phyloP scores from a whole-genome alignment of 2,888 invertebrate genomes.

The Limenitis camilla region DNA sequence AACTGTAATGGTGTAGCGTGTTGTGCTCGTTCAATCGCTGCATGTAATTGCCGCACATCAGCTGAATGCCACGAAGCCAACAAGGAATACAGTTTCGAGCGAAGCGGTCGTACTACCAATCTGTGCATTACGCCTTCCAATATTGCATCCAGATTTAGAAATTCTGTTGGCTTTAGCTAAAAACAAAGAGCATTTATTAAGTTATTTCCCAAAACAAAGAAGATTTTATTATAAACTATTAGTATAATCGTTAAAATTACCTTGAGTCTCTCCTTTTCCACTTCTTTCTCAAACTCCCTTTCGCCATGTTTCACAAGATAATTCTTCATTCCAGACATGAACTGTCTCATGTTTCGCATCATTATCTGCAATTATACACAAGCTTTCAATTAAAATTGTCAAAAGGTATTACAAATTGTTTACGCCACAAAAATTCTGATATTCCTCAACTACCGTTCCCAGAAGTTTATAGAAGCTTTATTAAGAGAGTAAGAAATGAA shows the following conservation, averaged over 20 bases:
- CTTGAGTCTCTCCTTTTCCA: slow-evolving; percentile 88
- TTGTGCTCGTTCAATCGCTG: slow-evolving; percentile 80
- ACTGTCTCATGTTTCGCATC: slow-evolving; percentile 94
- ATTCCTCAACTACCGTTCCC: no score
- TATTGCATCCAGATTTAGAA: slow-evolving; percentile 95
- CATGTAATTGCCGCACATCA: slow-evolving; percentile 82
- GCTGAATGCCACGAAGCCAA: slow-evolving; percentile 92
- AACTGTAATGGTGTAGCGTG: slow-evolving; percentile 80
- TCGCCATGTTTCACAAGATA: slow-evolving; percentile 97
- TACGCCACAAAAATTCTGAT: no score
- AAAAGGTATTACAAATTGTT: neutral
- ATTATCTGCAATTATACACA: slow-evolving; percentile 71
- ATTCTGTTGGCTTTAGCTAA: slow-evolving; percentile 89
- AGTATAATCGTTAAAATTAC: slow-evolving; percentile 46
- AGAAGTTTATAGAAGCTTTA: no score
- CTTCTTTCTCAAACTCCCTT: slow-evolving; percentile 91
- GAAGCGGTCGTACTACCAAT: slow-evolving; percentile 89
- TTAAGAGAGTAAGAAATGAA: no score
- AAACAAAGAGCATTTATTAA: slow-evolving; percentile 5
- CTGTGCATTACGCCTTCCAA: slow-evolving; percentile 95
- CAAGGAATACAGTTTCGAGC: slow-evolving; percentile 86
- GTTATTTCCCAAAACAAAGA: no score
- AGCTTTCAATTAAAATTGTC: neutral
- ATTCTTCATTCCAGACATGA: slow-evolving; percentile 99
- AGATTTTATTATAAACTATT: no score